These are phyloP conservation scores for Ennomos quercinarius DNA, from an alignment of 2,888 invertebrate genomes.

Conservation along the genomic window DNA sequence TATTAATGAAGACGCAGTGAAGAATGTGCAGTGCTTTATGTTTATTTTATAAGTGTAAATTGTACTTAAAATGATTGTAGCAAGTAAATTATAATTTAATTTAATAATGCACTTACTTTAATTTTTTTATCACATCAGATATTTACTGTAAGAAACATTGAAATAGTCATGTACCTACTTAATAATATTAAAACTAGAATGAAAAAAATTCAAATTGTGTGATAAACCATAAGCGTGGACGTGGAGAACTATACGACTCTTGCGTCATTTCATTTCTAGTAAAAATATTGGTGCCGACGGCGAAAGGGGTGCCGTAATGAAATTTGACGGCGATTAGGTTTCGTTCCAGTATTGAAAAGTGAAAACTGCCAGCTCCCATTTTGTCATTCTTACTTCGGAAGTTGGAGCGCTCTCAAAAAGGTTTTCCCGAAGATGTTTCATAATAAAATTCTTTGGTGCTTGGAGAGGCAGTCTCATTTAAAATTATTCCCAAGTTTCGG, in stretches of 20 bases:
- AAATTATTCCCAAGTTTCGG: constrained; percentile 52
- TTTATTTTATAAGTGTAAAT: too few species aligned
- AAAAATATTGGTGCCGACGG: constrained; percentile 8
- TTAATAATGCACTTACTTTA: too few species aligned
- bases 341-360: constrained; percentile 42
- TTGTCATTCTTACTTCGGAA: constrained; percentile 49
- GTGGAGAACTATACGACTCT: neutral
- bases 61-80: too few species aligned
- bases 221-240: too few species aligned
- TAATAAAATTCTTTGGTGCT: constrained; percentile 57
- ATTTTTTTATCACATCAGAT: too few species aligned
- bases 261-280: constrained; percentile 10
- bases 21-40: too few species aligned
- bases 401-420: constrained; percentile 52
- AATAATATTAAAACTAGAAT: too few species aligned
- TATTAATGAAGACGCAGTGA: too few species aligned
- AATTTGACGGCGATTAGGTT: constrained; percentile 38
- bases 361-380: constrained; percentile 51
- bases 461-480: constrained; percentile 50
- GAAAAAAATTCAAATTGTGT: too few species aligned
- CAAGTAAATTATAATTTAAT: too few species aligned
- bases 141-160: too few species aligned
- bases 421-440: constrained; percentile 52
- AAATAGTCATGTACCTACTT: too few species aligned
- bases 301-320: constrained; percentile 10